Base-by-base conservation (phyloP, 2,888 invertebrate species). In the Cordilura impudica region DNA sequence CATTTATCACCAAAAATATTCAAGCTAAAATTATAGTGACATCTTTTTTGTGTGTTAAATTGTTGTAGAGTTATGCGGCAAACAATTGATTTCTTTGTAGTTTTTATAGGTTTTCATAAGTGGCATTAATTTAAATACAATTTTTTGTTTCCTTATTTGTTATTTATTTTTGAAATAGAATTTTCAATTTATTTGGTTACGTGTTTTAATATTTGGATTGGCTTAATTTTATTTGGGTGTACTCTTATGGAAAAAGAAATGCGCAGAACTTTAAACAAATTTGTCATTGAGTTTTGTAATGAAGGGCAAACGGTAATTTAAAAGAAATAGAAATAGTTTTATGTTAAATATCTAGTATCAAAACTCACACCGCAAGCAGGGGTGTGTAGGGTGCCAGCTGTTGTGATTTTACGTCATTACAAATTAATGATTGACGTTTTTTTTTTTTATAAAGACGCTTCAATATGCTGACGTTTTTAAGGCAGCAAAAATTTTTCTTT, bases 71-170 rank as follows among this genome's bases (percentile, higher is more conserved):
- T 14, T 35, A 26, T 49, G 58, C 26, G 58, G 18, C 39, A 49
- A 58, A 49, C 58, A 51, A 21, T 51, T 29, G n/a, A 49, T n/a
- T 21, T 47, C 18, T 14, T 56, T 47, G 21, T 45, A 16, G 14
- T 21, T 47, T 45, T 56, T 23, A 51, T 51, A 26, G 23, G 10
- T 12, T 31, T 63, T 63, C 4, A 4, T n/a, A n/a, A 39, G 35
- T n/a, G n/a, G 47, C 35, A 54, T 53, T 39, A 35, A 54, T 43
- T 61, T 66, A 16, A 29, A 65, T 53, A 72, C 29, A 63, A 51
- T 39, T 35, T 35, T 35, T 39, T 39, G n/a, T 39, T 39, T 39
- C 31, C 10, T 31, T 31, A 31, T 31, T 31, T 31, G 10, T 31
- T 31, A 31, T 29, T 29, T 29, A 29, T 10, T 39, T n/a, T n/a